A percentile compares a stretch with the other conserved stretches of the same genome.
Conservation (phyloP, 2,797 vertebrate species). For the Carcharodon carcharias region DNA sequence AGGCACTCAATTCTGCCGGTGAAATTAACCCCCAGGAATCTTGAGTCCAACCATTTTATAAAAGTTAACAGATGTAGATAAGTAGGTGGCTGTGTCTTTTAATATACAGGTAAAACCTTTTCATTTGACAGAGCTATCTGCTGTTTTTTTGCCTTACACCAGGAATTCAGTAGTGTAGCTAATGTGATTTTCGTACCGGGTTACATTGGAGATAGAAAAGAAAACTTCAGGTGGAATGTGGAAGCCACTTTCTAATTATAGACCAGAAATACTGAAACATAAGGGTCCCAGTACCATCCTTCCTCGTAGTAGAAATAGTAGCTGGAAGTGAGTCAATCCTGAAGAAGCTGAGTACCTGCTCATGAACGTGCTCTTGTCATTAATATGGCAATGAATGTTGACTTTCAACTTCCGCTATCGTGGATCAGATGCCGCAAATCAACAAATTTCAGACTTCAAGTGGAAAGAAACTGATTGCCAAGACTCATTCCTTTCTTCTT, state of each 20-base stretch:
- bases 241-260: conserved; percentile 71
- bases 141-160: neutral
- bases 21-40: too few relatives aligned
- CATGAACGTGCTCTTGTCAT: conserved; percentile 92
- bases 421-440: conserved; percentile 71
- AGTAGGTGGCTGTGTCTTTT: neutral
- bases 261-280: conserved; percentile 69
- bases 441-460: conserved; percentile 75
- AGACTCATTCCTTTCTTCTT: conserved; percentile 42
- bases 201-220: conserved; percentile 46
- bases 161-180: neutral
- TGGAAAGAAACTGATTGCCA: conserved; percentile 88
- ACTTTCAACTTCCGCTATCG: conserved; percentile 72
- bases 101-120: neutral
- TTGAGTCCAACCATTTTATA: neutral
- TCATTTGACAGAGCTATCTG: neutral
- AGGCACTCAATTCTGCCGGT: too few relatives aligned
- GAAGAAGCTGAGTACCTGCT: conserved; percentile 57
- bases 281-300: conserved; percentile 69
- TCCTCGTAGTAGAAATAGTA: conserved; percentile 68
- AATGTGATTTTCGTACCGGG: neutral
- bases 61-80: conserved; percentile 60
- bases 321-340: conserved; percentile 56
- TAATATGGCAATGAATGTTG: conserved; percentile 78
- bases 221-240: conserved; percentile 74